phyloP scores from a whole-genome alignment of 2,797 vertebrate species.

The Manis javanica region DNA sequence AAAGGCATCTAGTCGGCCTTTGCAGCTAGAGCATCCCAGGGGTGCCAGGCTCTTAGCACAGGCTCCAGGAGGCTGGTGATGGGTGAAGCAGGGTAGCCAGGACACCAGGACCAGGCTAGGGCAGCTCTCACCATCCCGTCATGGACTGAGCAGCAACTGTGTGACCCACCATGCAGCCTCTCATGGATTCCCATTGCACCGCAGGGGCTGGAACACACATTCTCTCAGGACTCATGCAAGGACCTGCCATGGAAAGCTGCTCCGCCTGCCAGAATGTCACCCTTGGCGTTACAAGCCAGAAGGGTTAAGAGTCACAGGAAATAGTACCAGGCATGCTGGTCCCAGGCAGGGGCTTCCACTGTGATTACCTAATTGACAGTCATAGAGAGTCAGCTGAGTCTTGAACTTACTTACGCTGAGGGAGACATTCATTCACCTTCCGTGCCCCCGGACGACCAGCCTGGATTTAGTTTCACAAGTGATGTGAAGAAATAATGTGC shows the following conservation, averaged over 20 bases:
- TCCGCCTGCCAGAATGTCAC: accelerated
- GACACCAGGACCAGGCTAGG: too few species aligned
- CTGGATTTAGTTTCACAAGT: background rate
- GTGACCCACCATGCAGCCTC: accelerated
- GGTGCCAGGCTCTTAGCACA: background rate
- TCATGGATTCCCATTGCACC: accelerated
- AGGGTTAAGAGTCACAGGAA: accelerated
- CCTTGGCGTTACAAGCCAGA: background rate
- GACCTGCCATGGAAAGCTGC: background rate
- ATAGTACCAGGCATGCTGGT: accelerated
- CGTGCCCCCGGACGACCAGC: accelerated
- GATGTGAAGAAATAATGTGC: background rate
- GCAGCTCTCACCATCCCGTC: accelerated
- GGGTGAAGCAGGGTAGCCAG: accelerated
- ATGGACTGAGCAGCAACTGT: too few species aligned
- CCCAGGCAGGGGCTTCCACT: accelerated
- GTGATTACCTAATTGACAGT: accelerated
- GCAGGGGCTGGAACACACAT: accelerated
- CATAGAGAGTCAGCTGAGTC: accelerated
- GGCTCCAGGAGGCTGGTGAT: background rate
- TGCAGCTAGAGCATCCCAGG: accelerated
- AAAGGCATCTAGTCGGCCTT: accelerated
- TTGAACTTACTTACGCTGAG: background rate
- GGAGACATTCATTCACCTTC: accelerated
- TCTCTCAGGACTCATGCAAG: background rate